phyloP scores from a whole-genome alignment of 2,888 invertebrate species.

The Alsophila aescularia region DNA sequence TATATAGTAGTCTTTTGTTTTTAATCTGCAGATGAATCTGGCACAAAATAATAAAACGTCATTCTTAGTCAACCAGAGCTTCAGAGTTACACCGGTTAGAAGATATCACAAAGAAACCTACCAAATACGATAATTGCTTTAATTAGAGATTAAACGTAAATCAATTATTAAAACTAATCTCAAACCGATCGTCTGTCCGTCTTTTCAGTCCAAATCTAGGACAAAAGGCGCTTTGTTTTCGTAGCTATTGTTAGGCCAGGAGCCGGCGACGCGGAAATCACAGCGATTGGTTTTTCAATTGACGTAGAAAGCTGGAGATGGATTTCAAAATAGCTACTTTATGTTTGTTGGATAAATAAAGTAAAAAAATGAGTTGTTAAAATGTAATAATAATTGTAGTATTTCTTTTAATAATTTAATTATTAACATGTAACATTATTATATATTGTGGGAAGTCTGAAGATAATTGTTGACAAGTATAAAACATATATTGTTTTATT shows the following conservation, averaged over 20 bases:
- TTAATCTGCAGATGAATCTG: too few relatives aligned
- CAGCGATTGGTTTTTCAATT: slow-evolving; percentile 26
- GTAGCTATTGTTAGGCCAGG: slow-evolving; percentile 21
- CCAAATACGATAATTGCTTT: background rate
- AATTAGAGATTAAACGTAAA: background rate
- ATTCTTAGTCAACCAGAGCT: too few relatives aligned
- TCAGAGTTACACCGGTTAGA: too few relatives aligned
- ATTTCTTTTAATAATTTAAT: too few relatives aligned
- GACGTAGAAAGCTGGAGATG: slow-evolving; percentile 13
- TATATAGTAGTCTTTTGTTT: too few relatives aligned
- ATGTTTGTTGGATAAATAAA: background rate
- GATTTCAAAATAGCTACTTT: background rate
- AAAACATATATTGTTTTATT: too few relatives aligned
- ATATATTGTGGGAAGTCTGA: too few relatives aligned
- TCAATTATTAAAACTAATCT: slow-evolving; percentile 32
- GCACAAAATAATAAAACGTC: too few relatives aligned
- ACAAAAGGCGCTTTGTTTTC: slow-evolving; percentile 18
- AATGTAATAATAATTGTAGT: too few relatives aligned
- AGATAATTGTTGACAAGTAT: too few relatives aligned
- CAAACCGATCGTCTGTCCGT: slow-evolving; percentile 29
- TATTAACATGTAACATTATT: too few relatives aligned
- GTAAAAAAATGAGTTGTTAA: background rate
- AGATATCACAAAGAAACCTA: too few relatives aligned
- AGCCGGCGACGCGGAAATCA: slow-evolving; percentile 29
- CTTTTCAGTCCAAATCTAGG: slow-evolving; percentile 27